Percentiles rank a stretch among this genome's conserved stretches.
These are phyloP conservation scores for Molossus alvarezi DNA, from an alignment of 2,797 vertebrate species.

Conservation along the genomic window DNA sequence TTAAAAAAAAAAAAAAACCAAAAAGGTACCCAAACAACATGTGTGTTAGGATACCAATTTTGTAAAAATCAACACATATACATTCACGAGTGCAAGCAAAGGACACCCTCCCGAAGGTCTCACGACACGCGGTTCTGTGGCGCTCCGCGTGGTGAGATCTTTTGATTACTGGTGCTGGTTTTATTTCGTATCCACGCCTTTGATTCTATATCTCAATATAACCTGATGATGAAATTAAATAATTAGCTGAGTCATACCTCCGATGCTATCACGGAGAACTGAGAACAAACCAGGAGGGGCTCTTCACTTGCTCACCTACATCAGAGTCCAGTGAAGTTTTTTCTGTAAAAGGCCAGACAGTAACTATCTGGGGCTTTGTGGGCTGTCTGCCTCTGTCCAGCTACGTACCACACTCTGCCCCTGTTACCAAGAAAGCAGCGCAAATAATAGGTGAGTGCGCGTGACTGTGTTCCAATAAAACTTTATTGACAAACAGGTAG, in stretches of 20 bases:
- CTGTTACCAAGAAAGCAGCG: neutral
- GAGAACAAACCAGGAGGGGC: neutral
- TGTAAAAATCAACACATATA: neutral
- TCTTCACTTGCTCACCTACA: neutral
- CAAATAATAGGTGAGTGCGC: neutral
- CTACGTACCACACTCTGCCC: neutral
- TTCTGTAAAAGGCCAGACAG: neutral
- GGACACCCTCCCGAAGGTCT: neutral
- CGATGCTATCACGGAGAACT: fast-evolving
- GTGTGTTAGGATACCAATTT: neutral
- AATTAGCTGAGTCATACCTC: neutral
- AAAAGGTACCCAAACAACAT: neutral
- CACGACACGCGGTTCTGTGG: fast-evolving
- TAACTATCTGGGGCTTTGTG: neutral
- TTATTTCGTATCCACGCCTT: neutral
- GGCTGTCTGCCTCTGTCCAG: no score
- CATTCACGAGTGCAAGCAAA: neutral
- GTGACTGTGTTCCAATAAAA: neutral
- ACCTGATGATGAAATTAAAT: neutral
- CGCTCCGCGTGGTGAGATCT: neutral
- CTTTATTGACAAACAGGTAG: constrained; percentile 22
- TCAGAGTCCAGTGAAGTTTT: neutral
- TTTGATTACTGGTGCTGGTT: neutral
- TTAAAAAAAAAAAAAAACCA: no score
- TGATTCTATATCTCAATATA: neutral